A percentile compares a stretch with the other conserved stretches of the same genome.
phyloP scores from a whole-genome alignment of 1,140 invertebrate species.

The Diprion similis region DNA sequence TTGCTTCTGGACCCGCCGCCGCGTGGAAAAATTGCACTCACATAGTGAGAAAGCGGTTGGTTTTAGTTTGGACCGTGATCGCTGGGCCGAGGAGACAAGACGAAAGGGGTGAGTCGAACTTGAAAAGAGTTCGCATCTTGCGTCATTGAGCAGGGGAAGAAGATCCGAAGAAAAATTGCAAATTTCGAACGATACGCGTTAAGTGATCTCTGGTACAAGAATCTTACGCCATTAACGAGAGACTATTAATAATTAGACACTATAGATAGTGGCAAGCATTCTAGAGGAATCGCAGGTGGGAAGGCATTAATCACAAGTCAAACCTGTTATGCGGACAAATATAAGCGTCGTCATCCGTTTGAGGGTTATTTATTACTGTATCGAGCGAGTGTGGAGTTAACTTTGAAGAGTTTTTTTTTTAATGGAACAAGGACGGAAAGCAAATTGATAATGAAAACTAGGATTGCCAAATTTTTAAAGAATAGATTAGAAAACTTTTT shows the following conservation, averaged over 20 bases:
- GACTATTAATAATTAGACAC: neutral
- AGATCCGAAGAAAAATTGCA: too few relatives aligned
- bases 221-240: neutral
- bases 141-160: neutral
- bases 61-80: neutral
- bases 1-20: slow-evolving; percentile 1
- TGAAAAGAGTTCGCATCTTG: neutral
- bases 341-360: neutral
- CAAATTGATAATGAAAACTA: too few relatives aligned
- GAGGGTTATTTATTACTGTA: neutral
- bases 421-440: too few relatives aligned
- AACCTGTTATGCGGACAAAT: neutral
- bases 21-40: neutral
- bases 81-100: neutral
- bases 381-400: too few relatives aligned
- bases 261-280: neutral
- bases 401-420: too few relatives aligned
- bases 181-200: too few relatives aligned
- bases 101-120: neutral
- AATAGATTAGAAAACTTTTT: too few relatives aligned
- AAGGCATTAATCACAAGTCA: neutral
- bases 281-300: neutral
- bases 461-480: too few relatives aligned
- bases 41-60: neutral
- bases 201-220: neutral